Evolutionary conservation across 1,140 invertebrate species (phyloP).

Genomic region (Zaprionus gabonicus): DNA sequence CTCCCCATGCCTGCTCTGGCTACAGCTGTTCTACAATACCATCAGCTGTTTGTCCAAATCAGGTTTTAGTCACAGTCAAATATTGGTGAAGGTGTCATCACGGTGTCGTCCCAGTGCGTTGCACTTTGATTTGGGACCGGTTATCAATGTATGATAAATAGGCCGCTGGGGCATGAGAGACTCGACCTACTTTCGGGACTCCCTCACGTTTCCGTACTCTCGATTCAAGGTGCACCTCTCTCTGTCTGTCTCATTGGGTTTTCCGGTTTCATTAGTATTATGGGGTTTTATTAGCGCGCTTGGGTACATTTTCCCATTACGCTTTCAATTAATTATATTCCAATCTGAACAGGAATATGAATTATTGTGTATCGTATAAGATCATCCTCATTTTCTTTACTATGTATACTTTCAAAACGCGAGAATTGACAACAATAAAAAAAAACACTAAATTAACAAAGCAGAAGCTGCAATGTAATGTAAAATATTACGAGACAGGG

Average conservation of each 20-base stretch:
- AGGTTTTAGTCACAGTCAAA: slow-evolving; percentile 2
- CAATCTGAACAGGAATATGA: neutral
- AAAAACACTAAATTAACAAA: slow-evolving; percentile 11
- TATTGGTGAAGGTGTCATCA: slow-evolving; percentile 1
- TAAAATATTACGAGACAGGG: slow-evolving; percentile 33
- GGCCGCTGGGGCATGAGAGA: slow-evolving; percentile 1
- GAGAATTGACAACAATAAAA: slow-evolving; percentile 14
- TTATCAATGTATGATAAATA: neutral
- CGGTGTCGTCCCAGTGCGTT: neutral
- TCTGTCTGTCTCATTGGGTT: neutral
- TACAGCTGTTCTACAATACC: neutral
- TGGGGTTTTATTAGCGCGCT: neutral
- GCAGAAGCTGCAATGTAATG: slow-evolving; percentile 28
- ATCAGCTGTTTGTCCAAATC: neutral
- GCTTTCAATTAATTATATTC: neutral
- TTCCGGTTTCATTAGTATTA: neutral
- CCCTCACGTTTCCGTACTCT: neutral
- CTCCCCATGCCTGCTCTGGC: neutral
- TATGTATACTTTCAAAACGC: neutral
- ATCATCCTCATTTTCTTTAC: neutral
- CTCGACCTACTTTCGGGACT: slow-evolving; percentile 5
- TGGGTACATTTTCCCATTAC: neutral
- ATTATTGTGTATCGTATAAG: neutral
- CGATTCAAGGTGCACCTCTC: neutral
- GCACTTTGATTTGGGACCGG: slow-evolving; percentile 3